A percentile compares a stretch with the other conserved stretches of the same genome.
Conservation (phyloP, 1,140 invertebrate species). For the Bombyx mandarina region DNA sequence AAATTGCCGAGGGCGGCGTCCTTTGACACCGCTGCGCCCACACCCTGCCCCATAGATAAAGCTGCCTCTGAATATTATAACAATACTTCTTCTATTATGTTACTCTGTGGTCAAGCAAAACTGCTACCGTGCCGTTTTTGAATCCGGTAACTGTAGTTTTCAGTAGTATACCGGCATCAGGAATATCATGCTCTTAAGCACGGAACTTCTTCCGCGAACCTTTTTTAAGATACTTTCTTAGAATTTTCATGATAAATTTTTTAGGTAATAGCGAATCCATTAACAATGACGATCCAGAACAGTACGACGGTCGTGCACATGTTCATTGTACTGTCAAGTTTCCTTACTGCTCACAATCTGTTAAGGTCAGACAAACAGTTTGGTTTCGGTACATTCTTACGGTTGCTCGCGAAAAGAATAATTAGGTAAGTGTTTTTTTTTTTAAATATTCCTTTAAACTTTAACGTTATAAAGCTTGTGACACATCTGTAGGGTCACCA, state of each 20-base stretch:
- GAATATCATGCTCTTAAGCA: neutral
- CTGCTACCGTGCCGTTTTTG: too few relatives aligned
- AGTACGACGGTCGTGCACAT: conserved; percentile 2
- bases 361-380: neutral
- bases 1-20: too few relatives aligned
- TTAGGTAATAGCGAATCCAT: neutral
- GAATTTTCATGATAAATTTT: neutral
- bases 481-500: too few relatives aligned
- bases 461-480: too few relatives aligned
- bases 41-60: too few relatives aligned
- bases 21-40: too few relatives aligned
- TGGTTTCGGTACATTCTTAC: neutral
- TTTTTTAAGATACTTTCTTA: neutral
- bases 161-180: neutral
- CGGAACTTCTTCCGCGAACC: neutral
- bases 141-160: neutral
- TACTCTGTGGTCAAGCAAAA: too few relatives aligned
- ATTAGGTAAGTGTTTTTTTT: conserved; percentile 2
- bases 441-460: too few relatives aligned
- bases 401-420: conserved; percentile 1
- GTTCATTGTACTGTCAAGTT: conserved; percentile 4
- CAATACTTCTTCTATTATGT: too few relatives aligned
- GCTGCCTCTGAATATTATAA: too few relatives aligned
- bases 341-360: conserved; percentile 5
- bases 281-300: conserved; percentile 3